phyloP scores from a whole-genome alignment of 2,797 vertebrate species.

The Cephalopachus bancanus region DNA sequence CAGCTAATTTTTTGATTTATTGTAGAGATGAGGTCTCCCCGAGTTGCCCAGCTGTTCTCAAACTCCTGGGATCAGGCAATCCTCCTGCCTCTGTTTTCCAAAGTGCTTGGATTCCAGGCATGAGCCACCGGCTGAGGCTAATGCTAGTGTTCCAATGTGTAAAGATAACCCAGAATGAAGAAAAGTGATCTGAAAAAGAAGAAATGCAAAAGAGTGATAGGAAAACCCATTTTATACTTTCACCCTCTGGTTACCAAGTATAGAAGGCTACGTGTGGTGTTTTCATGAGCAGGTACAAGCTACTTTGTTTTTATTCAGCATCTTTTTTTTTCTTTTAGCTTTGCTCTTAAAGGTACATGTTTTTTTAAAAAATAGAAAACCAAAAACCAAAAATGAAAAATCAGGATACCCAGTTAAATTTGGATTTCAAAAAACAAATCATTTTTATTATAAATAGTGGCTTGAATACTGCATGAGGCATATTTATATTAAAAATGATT shows the following conservation, averaged over 20 bases:
- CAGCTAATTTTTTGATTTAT: no score
- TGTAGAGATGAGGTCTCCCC: no score
- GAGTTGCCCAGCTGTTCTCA: no score
- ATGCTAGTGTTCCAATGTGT: not conserved
- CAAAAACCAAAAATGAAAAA: not conserved
- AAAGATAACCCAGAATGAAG: constrained; percentile 6
- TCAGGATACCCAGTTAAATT: not conserved
- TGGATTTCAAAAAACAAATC: not conserved
- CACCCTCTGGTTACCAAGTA: not conserved
- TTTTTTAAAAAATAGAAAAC: not conserved
- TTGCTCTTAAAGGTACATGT: constrained; percentile 44
- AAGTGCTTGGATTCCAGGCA: no score
- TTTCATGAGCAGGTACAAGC: constrained; percentile 32
- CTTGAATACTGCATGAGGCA: not conserved
- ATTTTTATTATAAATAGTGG: constrained; percentile 22
- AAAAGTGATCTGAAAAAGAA: not conserved
- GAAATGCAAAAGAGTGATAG: not conserved
- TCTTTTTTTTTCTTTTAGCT: not conserved
- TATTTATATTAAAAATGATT: constrained; percentile 12
- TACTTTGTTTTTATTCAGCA: constrained; percentile 8
- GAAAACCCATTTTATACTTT: constrained; percentile 45
- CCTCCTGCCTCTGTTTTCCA: no score
- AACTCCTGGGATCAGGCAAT: no score
- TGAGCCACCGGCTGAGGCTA: no score
- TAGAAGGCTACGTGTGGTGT: constrained; percentile 28